Conservation (phyloP, 1,140 invertebrate species). For the Drosophila sulfurigaster region DNA sequence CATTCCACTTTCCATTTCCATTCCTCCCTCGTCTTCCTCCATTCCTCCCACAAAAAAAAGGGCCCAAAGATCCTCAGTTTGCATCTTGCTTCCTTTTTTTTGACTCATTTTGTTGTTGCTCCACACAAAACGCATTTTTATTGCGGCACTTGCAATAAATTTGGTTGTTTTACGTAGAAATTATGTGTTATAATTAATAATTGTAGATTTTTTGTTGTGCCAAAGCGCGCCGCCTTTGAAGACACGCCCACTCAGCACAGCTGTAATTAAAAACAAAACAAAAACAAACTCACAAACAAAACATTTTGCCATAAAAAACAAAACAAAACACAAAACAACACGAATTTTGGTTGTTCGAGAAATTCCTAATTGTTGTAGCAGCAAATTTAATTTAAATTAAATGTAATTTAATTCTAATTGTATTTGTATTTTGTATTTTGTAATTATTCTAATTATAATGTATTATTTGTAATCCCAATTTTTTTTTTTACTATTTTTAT, state of each 20-base stretch:
- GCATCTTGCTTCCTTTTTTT: constrained; percentile 20
- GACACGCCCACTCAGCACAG: constrained; percentile 36
- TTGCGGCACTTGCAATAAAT: constrained; percentile 18
- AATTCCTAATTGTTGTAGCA: constrained; percentile 82
- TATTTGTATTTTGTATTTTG: constrained; percentile 61
- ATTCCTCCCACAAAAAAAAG: not conserved
- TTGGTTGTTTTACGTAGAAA: not conserved
- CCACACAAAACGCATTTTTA: constrained; percentile 21
- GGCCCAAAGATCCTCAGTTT: constrained; percentile 7
- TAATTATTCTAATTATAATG: constrained; percentile 33
- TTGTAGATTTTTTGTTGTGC: constrained; percentile 1
- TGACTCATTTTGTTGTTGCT: too few species aligned
- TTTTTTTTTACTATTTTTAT: not conserved
- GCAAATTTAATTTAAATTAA: constrained; percentile 75
- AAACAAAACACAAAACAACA: not conserved
- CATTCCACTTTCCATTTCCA: not conserved
- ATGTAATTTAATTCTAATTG: constrained; percentile 51
- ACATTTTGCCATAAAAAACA: constrained; percentile 36
- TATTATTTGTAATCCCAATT: constrained; percentile 42
- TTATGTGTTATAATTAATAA: not conserved
- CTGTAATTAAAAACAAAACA: constrained; percentile 29
- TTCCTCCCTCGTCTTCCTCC: too few species aligned
- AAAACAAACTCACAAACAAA: not conserved
- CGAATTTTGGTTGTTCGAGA: constrained; percentile 18
- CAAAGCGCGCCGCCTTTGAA: constrained; percentile 67